Percentiles rank a stretch among this genome's conserved stretches.
These are phyloP conservation scores for Tinamus major DNA, from an alignment of 2,797 vertebrate species.

Conservation along the genomic window DNA sequence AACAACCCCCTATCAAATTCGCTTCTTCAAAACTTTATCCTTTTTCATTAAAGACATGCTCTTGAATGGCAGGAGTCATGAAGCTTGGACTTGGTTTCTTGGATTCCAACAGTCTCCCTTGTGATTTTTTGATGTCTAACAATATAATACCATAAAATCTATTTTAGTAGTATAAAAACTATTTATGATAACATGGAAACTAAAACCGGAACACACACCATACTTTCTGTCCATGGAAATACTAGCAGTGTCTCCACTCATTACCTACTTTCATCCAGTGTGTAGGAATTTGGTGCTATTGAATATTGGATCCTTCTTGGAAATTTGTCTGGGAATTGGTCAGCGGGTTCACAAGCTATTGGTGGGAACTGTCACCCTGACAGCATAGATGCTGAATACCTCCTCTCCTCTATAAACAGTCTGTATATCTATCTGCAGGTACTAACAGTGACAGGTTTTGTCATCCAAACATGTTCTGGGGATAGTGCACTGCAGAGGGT, in stretches of 20 bases:
- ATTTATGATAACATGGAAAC: background rate
- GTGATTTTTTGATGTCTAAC: background rate
- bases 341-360: background rate
- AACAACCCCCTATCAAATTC: too few relatives aligned
- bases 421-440: background rate
- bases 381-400: background rate
- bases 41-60: background rate
- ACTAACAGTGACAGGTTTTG: background rate
- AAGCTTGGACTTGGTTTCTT: background rate
- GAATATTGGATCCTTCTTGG: background rate
- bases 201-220: background rate
- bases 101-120: background rate
- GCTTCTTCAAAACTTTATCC: background rate
- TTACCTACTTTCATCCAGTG: background rate
- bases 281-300: accelerated
- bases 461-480: background rate
- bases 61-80: background rate
- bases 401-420: background rate
- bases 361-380: background rate
- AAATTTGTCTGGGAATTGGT: background rate
- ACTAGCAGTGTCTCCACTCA: background rate
- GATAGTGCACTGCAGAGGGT: background rate
- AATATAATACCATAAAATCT: background rate
- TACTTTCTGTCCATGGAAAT: background rate
- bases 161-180: background rate